phyloP scores from a whole-genome alignment of 2,113 vertebrate species.

The Dasypus novemcinctus region DNA sequence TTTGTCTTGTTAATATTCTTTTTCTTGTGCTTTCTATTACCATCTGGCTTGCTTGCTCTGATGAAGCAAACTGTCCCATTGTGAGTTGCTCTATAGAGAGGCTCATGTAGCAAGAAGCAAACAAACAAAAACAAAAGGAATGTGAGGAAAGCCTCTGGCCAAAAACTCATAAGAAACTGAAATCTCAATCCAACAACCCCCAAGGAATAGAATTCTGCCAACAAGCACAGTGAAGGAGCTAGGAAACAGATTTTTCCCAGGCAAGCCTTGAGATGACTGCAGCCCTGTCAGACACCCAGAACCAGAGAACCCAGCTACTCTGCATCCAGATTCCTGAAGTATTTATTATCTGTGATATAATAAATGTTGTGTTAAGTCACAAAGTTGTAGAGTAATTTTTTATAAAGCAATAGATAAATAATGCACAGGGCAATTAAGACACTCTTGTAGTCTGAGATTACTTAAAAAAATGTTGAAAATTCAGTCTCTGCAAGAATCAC shows the following conservation, averaged over 20 bases:
- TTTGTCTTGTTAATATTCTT: not conserved
- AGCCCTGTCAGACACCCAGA: not conserved
- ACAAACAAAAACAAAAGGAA: not conserved
- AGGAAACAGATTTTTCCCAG: not conserved
- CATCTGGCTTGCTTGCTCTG: not conserved
- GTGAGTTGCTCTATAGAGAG: not conserved
- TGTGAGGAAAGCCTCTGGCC: not conserved
- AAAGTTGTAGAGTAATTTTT: not conserved
- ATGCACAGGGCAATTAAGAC: not conserved
- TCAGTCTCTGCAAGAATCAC: not conserved
- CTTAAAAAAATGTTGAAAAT: not conserved
- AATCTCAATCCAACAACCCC: not conserved
- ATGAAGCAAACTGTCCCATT: not conserved
- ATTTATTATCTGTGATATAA: not conserved
- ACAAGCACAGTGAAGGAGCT: not conserved
- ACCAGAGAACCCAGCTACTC: not conserved
- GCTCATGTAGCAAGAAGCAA: no score
- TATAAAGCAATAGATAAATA: not conserved
- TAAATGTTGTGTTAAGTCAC: not conserved
- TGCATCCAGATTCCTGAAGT: not conserved
- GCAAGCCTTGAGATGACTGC: not conserved
- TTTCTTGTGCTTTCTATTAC: not conserved
- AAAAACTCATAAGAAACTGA: not conserved
- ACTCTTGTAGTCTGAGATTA: not conserved
- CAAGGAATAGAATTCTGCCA: not conserved